Conservation (phyloP, 1,140 invertebrate species). For the Bombus fervidus region DNA sequence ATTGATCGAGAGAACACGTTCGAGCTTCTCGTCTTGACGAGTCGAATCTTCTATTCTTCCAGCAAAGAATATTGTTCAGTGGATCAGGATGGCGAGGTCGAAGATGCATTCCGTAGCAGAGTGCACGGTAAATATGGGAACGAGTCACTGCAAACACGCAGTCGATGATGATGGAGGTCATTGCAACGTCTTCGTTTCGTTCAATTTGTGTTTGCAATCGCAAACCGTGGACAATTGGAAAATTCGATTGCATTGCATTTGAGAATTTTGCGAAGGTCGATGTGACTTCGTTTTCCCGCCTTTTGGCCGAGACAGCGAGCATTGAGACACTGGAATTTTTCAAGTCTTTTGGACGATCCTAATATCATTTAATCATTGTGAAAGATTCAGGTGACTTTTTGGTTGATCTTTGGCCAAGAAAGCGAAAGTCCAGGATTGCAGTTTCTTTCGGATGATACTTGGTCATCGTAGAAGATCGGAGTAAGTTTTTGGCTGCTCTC, state of each 20-base stretch:
- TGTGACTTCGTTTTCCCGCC: too few relatives aligned
- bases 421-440: too few relatives aligned
- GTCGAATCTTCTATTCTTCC: not conserved
- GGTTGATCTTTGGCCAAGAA: too few relatives aligned
- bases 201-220: not conserved
- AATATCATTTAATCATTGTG: too few relatives aligned
- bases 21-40: not conserved
- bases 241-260: not conserved
- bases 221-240: not conserved
- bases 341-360: too few relatives aligned
- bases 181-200: not conserved
- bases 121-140: slow-evolving; percentile 34
- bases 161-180: not conserved
- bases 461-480: not conserved
- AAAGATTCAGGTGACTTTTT: too few relatives aligned
- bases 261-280: not conserved
- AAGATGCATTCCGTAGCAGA: not conserved
- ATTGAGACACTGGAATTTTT: too few relatives aligned
- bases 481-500: not conserved
- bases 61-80: not conserved
- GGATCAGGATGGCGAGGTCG: not conserved
- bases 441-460: not conserved
- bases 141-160: slow-evolving; percentile 13
- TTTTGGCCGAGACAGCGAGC: too few relatives aligned
- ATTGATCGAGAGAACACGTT: slow-evolving; percentile 19